phyloP scores from a whole-genome alignment of 2,113 vertebrate genomes.

The Chunga burmeisteri region DNA sequence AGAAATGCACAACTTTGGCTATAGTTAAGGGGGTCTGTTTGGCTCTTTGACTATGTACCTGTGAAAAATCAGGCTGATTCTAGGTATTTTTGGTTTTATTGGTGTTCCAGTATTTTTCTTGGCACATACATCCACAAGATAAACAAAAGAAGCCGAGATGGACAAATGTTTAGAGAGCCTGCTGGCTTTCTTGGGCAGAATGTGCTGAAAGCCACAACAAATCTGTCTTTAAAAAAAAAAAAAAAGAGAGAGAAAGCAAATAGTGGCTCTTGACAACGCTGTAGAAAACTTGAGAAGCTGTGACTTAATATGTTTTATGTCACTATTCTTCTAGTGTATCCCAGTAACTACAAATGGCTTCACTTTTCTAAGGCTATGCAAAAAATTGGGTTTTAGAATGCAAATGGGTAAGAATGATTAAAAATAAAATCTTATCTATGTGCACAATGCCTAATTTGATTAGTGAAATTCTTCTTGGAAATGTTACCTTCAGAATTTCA shows the following conservation, averaged over 20 bases:
- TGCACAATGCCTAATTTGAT: background rate
- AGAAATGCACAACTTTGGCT: background rate
- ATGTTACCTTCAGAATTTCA: background rate
- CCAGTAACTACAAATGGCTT: background rate
- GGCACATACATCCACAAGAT: accelerated
- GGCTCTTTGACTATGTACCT: background rate
- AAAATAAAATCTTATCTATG: background rate
- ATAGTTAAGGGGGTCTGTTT: background rate
- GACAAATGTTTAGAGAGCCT: background rate
- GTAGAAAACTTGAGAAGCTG: background rate
- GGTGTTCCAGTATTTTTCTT: background rate
- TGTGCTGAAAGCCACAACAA: background rate
- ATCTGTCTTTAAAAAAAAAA: background rate
- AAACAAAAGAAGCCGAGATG: background rate
- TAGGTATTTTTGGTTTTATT: background rate
- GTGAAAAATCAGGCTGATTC: background rate
- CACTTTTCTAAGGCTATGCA: background rate
- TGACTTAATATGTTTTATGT: background rate
- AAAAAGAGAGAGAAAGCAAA: background rate
- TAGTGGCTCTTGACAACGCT: background rate
- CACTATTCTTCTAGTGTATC: background rate
- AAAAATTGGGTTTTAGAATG: background rate
- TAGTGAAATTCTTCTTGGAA: background rate
- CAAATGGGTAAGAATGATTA: background rate
- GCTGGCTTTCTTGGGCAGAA: background rate